These are phyloP conservation scores for Hirundichthys speculiger DNA, from an alignment of 2,113 vertebrate genomes.

Conservation along the genomic window DNA sequence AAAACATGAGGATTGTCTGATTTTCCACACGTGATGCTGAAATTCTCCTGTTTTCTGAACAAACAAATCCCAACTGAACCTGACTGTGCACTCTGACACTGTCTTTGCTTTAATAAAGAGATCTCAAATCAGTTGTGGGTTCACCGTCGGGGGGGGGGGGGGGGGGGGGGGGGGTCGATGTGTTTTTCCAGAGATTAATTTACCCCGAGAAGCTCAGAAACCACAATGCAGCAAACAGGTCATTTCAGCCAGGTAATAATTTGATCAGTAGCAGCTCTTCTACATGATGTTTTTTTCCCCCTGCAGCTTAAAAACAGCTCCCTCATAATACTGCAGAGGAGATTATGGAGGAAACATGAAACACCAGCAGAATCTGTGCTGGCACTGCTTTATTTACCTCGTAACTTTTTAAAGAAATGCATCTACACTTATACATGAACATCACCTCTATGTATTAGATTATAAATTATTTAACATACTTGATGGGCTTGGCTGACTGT, in stretches of 20 bases:
- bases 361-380: background rate
- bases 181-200: slow-evolving; percentile 49
- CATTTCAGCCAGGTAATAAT: slow-evolving; percentile 57
- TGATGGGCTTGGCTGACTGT: background rate
- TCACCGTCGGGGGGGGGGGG: too few relatives aligned
- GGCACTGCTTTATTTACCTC: background rate
- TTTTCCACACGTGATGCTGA: too few relatives aligned
- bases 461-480: background rate
- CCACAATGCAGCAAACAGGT: slow-evolving; percentile 48
- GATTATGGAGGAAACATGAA: slow-evolving; percentile 47
- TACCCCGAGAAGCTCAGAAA: slow-evolving; percentile 27
- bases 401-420: background rate
- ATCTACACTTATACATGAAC: background rate
- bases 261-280: slow-evolving; percentile 57
- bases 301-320: slow-evolving; percentile 17
- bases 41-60: too few relatives aligned
- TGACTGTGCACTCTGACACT: too few relatives aligned
- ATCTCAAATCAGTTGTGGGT: too few relatives aligned
- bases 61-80: too few relatives aligned
- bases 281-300: slow-evolving; percentile 49
- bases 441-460: background rate
- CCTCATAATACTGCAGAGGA: slow-evolving; percentile 19
- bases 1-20: too few relatives aligned
- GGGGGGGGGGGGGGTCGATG: slow-evolving; percentile 1
- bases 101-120: background rate